A percentile compares a stretch with the other conserved stretches of the same genome.
These are phyloP conservation scores for Mesorhabditis spiculigera DNA, from an alignment of 2,888 invertebrate species.

Conservation along the genomic window DNA sequence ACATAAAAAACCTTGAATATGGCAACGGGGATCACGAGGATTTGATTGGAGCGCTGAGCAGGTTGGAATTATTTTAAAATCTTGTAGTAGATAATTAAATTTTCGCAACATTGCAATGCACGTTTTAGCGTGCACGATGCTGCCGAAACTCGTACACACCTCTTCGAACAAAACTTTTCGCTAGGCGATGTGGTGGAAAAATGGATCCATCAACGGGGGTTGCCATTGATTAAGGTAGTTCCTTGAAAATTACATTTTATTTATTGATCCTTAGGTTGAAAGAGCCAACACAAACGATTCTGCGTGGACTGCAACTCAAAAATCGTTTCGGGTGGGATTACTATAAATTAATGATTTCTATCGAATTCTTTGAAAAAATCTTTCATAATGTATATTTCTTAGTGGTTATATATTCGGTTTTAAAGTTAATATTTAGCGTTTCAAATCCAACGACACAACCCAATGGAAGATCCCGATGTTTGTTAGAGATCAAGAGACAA, in stretches of 20 bases:
- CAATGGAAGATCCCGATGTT: conserved; percentile 46
- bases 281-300: conserved; percentile 13
- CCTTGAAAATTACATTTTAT: conserved; percentile 22
- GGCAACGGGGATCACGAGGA: conserved; percentile 44
- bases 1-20: conserved; percentile 32
- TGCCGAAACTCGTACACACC: conserved; percentile 27
- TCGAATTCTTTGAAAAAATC: too few species aligned
- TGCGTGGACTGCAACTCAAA: conserved; percentile 4
- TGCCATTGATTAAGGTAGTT: conserved; percentile 36
- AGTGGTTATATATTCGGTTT: too few species aligned
- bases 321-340: neutral
- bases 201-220: conserved; percentile 42
- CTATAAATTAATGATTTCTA: neutral
- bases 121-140: conserved; percentile 34
- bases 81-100: neutral
- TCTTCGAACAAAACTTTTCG: conserved; percentile 33
- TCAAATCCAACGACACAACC: conserved; percentile 13
- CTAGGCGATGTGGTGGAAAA: conserved; percentile 38
- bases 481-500: conserved; percentile 26
- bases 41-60: conserved; percentile 34
- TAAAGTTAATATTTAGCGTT: neutral
- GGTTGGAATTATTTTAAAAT: conserved; percentile 20
- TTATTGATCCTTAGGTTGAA: conserved; percentile 20
- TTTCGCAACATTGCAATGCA: neutral
- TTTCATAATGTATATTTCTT: too few species aligned